phyloP scores from a whole-genome alignment of 1,140 invertebrate genomes.

The Apis laboriosa region DNA sequence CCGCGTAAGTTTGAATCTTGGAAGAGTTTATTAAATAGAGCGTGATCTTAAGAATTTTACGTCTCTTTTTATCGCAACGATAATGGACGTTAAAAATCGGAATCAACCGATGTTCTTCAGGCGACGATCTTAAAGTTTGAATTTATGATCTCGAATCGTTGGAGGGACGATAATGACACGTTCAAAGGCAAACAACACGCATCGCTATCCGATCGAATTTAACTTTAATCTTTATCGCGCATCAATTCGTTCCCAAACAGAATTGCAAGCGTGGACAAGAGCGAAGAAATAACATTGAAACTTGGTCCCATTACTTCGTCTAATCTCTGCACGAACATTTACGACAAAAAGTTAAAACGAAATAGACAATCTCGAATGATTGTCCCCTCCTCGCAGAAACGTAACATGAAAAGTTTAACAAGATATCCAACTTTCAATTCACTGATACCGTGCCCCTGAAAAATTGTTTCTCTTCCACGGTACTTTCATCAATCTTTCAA shows the following conservation, averaged over 20 bases:
- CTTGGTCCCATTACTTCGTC: neutral
- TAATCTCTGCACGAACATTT: constrained; percentile 35
- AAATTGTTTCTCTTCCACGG: neutral
- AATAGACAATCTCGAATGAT: constrained; percentile 30
- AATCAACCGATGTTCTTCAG: too few species aligned
- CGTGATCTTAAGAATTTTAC: neutral
- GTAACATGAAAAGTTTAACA: constrained; percentile 27
- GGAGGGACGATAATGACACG: too few species aligned
- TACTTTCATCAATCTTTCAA: neutral
- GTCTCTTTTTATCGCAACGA: neutral
- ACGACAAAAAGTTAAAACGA: constrained; percentile 10
- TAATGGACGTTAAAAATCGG: too few species aligned
- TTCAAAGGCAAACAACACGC: too few species aligned
- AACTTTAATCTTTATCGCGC: neutral
- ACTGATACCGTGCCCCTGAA: neutral
- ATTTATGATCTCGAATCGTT: too few species aligned
- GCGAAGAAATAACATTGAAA: constrained; percentile 11
- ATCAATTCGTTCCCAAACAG: neutral
- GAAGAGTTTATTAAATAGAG: too few species aligned
- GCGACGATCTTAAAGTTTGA: too few species aligned
- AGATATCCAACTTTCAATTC: constrained; percentile 15
- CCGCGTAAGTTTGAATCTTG: too few species aligned
- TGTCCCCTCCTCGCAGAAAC: neutral
- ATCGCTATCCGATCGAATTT: neutral
- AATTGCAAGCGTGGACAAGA: neutral